phyloP scores from a whole-genome alignment of 2,113 vertebrate genomes.

The Sceloporus undulatus region DNA sequence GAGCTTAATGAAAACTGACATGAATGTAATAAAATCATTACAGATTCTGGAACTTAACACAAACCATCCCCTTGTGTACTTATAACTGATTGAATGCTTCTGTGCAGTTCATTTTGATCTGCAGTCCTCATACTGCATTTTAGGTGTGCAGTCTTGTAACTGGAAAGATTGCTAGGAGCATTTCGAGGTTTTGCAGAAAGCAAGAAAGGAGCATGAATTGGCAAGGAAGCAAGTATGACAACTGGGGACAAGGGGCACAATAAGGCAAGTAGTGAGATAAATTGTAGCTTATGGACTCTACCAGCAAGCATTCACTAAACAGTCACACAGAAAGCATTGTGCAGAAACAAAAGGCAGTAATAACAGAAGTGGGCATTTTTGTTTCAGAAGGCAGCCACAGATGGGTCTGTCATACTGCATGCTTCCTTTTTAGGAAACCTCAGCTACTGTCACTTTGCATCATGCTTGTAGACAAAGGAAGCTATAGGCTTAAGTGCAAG shows the following conservation, averaged over 20 bases:
- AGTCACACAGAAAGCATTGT: constrained; percentile 4
- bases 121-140: constrained; percentile 65
- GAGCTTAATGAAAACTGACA: constrained; percentile 78
- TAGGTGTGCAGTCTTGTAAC: constrained; percentile 66
- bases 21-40: constrained; percentile 75
- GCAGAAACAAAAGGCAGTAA: constrained; percentile 69
- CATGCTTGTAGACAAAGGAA: constrained; percentile 49
- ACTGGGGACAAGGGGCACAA: constrained; percentile 24
- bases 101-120: constrained; percentile 63
- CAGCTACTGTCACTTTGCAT: constrained; percentile 67
- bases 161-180: constrained; percentile 60
- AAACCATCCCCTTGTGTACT: constrained; percentile 67
- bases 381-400: constrained; percentile 70
- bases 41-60: constrained; percentile 69
- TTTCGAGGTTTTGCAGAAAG: constrained; percentile 49
- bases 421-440: constrained; percentile 65
- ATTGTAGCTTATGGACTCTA: constrained; percentile 37
- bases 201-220: constrained; percentile 28
- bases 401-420: constrained; percentile 65
- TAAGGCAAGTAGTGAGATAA: constrained; percentile 45
- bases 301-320: constrained; percentile 50
- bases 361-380: constrained; percentile 68
- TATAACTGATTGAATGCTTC: constrained; percentile 71
- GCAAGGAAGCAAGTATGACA: constrained; percentile 47
- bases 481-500: constrained; percentile 37